Percentiles rank a stretch among this genome's conserved stretches.
Conservation (phyloP, 2,113 vertebrate species). For the Dunckerocampus dactyliophorus region DNA sequence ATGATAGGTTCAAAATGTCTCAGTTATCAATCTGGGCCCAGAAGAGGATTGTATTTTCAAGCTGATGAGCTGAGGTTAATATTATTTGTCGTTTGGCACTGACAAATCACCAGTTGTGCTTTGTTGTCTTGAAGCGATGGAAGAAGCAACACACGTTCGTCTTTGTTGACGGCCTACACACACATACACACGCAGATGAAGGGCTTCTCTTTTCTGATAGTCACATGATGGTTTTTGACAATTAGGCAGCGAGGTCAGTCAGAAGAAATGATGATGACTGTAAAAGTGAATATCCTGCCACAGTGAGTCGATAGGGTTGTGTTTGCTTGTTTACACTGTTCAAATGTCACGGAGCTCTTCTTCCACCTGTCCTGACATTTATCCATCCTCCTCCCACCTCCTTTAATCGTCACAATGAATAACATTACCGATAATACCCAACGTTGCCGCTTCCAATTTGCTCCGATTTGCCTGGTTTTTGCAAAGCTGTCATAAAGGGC, state of each 20-base stretch:
- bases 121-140: constrained; percentile 7
- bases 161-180: not conserved
- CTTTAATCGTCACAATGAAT: constrained; percentile 9
- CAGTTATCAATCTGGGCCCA: constrained; percentile 22
- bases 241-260: not conserved
- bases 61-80: constrained; percentile 25
- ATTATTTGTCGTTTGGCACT: constrained; percentile 17
- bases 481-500: constrained; percentile 13
- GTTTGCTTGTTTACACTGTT: not conserved
- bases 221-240: not conserved
- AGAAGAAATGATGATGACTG: not conserved
- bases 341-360: constrained; percentile 1
- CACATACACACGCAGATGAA: no score
- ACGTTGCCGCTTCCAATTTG: constrained; percentile 3
- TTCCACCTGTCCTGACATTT: constrained; percentile 9
- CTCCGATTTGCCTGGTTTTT: constrained; percentile 15
- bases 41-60: constrained; percentile 23
- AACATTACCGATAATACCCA: not conserved
- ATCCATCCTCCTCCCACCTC: not conserved
- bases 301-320: not conserved
- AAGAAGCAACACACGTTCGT: not conserved
- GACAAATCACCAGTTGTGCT: constrained; percentile 3
- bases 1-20: constrained; percentile 24
- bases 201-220: not conserved
- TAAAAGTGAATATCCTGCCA: not conserved